Conservation (phyloP, 2,888 invertebrate species). For the Xiphydria camelus region DNA sequence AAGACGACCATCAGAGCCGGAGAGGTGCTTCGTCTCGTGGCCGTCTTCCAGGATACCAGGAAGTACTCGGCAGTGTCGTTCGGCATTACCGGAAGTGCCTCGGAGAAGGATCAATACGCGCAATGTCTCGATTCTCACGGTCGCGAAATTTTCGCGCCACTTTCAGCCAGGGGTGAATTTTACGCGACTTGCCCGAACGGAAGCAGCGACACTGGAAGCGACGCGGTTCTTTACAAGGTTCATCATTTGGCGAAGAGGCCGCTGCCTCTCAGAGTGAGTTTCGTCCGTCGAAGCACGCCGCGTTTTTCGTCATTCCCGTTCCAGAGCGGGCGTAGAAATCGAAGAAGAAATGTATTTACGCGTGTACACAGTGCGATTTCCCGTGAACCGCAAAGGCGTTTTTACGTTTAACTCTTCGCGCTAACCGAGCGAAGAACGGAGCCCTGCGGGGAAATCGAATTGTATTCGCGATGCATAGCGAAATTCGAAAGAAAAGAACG, state of each 20-base stretch:
- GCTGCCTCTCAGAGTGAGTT: conserved; percentile 57
- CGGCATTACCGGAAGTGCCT: conserved; percentile 49
- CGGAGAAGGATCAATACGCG: conserved; percentile 59
- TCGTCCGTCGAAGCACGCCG: too few relatives aligned
- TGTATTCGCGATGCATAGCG: too few relatives aligned
- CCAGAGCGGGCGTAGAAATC: too few relatives aligned
- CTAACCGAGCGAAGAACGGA: too few relatives aligned
- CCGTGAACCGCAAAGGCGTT: too few relatives aligned
- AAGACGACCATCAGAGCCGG: conserved; percentile 60
- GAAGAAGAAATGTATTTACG: too few relatives aligned
- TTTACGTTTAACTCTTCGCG: too few relatives aligned
- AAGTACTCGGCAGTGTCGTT: conserved; percentile 52
- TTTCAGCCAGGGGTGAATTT: conserved; percentile 61
- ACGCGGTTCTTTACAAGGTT: conserved; percentile 59
- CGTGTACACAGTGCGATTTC: too few relatives aligned
- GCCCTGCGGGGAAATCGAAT: too few relatives aligned
- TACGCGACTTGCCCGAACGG: conserved; percentile 59
- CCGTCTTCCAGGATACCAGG: conserved; percentile 61
- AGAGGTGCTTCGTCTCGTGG: conserved; percentile 60
- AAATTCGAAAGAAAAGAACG: too few relatives aligned
- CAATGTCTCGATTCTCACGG: conserved; percentile 59
- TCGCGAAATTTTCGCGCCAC: conserved; percentile 59
- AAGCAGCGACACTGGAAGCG: conserved; percentile 52
- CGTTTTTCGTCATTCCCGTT: too few relatives aligned
- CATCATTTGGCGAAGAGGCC: conserved; percentile 59